These are phyloP conservation scores for Chloroceryle amazona DNA, from an alignment of 2,797 vertebrate genomes.

Conservation along the genomic window DNA sequence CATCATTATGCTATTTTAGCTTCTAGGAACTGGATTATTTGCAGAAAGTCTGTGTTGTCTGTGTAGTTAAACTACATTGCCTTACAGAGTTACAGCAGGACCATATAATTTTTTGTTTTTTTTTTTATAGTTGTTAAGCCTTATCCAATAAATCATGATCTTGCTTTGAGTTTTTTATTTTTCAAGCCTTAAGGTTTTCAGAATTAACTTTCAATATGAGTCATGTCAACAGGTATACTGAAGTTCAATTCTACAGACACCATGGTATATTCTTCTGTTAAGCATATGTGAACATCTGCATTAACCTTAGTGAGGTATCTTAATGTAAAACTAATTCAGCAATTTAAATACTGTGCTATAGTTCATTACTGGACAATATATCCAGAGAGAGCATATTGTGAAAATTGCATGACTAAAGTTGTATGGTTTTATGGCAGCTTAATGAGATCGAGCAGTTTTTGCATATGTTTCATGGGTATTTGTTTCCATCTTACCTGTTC, in stretches of 20 bases:
- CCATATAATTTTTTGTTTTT: background rate
- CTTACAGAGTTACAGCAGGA: background rate
- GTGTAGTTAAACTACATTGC: background rate
- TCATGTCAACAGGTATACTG: background rate
- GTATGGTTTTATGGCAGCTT: background rate
- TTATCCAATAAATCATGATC: background rate
- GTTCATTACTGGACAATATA: background rate
- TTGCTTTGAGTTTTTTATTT: background rate
- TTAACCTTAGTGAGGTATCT: background rate
- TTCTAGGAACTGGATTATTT: background rate
- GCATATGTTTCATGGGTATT: background rate
- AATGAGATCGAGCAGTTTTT: background rate
- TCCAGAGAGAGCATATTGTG: background rate
- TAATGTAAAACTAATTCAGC: background rate
- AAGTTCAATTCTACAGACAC: background rate
- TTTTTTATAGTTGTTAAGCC: background rate
- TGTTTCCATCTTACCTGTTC: background rate
- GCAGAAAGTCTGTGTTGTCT: background rate
- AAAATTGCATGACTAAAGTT: background rate
- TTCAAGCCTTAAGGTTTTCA: background rate
- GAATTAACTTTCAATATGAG: background rate
- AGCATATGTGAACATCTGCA: background rate
- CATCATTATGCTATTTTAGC: background rate
- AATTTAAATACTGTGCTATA: background rate
- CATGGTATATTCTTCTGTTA: background rate